These are phyloP conservation scores for Acestrorhynchus altus DNA, from an alignment of 2,797 vertebrate species.

Conservation along the genomic window DNA sequence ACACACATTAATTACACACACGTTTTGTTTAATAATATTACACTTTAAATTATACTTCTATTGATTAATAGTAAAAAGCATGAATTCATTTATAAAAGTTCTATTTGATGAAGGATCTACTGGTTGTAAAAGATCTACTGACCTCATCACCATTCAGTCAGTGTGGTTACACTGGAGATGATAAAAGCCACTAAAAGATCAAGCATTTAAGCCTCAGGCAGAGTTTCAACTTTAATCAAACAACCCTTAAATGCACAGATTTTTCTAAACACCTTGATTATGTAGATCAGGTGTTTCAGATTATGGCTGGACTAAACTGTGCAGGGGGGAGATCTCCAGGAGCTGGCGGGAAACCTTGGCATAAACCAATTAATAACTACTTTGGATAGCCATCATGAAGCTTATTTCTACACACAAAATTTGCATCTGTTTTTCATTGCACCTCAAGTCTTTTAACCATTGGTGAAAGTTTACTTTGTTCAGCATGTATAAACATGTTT, in stretches of 20 bases:
- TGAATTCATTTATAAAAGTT: no score
- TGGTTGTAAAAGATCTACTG: neutral
- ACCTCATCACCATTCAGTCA: neutral
- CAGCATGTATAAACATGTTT: neutral
- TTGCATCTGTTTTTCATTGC: neutral
- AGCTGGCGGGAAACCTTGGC: neutral
- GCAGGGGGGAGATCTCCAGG: neutral
- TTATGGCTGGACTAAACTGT: neutral
- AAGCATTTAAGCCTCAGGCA: neutral
- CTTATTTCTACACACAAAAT: neutral
- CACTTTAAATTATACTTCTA: no score
- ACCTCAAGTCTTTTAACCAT: no score
- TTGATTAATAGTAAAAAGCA: no score
- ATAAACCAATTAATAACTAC: constrained; percentile 1
- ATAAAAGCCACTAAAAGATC: neutral
- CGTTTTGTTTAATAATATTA: no score
- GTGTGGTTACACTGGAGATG: neutral
- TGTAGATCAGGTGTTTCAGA: constrained; percentile 14
- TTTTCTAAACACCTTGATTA: neutral
- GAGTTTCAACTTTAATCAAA: neutral
- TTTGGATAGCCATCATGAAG: neutral
- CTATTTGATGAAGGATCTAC: no score
- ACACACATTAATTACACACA: constrained; percentile 19
- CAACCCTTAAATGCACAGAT: neutral
- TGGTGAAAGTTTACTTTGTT: neutral